These are phyloP conservation scores for Atherix ibis DNA, from an alignment of 2,888 invertebrate species.

Conservation along the genomic window DNA sequence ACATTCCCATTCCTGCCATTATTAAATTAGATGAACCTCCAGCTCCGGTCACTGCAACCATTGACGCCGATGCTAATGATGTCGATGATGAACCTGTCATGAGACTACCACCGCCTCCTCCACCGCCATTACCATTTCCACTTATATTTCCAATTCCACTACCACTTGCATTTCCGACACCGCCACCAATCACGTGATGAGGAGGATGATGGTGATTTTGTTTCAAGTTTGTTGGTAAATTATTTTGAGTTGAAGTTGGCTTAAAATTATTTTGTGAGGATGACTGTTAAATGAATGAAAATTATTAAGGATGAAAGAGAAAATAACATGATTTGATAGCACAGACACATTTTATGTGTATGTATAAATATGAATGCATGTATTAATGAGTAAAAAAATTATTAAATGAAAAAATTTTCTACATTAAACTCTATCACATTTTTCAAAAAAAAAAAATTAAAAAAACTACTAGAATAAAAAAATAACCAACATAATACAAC, in stretches of 20 bases:
- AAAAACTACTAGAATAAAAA: too few species aligned
- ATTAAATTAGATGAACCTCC: slow-evolving; percentile 1
- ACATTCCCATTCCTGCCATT: slow-evolving; percentile 1
- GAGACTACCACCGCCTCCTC: slow-evolving; percentile 8
- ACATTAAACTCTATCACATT: not conserved
- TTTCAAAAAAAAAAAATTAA: not conserved
- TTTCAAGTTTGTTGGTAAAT: slow-evolving; percentile 11
- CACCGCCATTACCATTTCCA: slow-evolving; percentile 6
- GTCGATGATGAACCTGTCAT: too few species aligned
- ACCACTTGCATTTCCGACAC: slow-evolving; percentile 4
- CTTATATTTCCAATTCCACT: not conserved
- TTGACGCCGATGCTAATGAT: too few species aligned
- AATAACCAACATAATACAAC: too few species aligned
- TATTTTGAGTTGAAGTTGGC: slow-evolving; percentile 12
- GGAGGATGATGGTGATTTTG: too few species aligned
- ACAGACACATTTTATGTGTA: too few species aligned
- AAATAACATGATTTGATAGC: too few species aligned
- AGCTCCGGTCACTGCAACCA: too few species aligned
- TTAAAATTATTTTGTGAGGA: slow-evolving; percentile 15
- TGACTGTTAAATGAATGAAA: slow-evolving; percentile 7
- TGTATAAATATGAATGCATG: not conserved
- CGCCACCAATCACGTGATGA: slow-evolving; percentile 8
- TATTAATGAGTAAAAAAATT: too few species aligned
- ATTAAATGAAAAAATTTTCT: not conserved
- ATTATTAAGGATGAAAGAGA: slow-evolving; percentile 5